phyloP scores from a whole-genome alignment of 2,888 invertebrate species.

The Acheta domesticus region DNA sequence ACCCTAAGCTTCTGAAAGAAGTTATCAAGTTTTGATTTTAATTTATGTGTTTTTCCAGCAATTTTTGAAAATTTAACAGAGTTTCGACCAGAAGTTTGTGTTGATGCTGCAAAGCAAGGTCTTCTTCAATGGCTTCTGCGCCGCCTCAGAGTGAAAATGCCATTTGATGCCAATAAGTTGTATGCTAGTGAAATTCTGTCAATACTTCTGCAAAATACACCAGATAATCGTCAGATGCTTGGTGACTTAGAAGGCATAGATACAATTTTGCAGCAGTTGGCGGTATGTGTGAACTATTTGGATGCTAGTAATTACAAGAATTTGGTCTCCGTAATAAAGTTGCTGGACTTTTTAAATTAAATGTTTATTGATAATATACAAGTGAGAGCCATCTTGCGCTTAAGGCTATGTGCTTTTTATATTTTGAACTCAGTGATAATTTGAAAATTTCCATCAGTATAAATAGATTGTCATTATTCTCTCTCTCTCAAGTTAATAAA shows the following conservation, averaged over 20 bases:
- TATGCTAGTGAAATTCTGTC: conserved; percentile 95
- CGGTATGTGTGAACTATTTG: conserved; percentile 55
- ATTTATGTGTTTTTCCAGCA: conserved; percentile 50
- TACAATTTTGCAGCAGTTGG: conserved; percentile 88
- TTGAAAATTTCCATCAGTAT: too few species aligned
- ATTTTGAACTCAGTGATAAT: too few species aligned
- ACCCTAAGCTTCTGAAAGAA: too few species aligned
- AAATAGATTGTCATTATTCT: too few species aligned
- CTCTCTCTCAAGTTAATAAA: too few species aligned
- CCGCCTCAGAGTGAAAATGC: conserved; percentile 80
- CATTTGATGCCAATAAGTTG: conserved; percentile 92
- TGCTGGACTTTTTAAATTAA: background rate
- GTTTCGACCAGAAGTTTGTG: conserved; percentile 77
- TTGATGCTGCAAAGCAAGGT: conserved; percentile 86
- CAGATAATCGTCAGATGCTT: conserved; percentile 72
- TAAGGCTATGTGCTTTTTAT: too few species aligned
- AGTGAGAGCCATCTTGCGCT: too few species aligned
- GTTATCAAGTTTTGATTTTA: too few species aligned
- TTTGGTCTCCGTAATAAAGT: background rate
- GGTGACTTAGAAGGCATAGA: conserved; percentile 97
- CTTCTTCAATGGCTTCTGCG: conserved; percentile 89
- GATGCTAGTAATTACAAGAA: background rate
- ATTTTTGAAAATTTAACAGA: conserved; percentile 95
- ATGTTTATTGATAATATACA: too few species aligned
- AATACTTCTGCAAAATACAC: conserved; percentile 87